phyloP scores from a whole-genome alignment of 35 echinoderm and acorn worm genomes.

The Strongylocentrotus purpuratus region DNA sequence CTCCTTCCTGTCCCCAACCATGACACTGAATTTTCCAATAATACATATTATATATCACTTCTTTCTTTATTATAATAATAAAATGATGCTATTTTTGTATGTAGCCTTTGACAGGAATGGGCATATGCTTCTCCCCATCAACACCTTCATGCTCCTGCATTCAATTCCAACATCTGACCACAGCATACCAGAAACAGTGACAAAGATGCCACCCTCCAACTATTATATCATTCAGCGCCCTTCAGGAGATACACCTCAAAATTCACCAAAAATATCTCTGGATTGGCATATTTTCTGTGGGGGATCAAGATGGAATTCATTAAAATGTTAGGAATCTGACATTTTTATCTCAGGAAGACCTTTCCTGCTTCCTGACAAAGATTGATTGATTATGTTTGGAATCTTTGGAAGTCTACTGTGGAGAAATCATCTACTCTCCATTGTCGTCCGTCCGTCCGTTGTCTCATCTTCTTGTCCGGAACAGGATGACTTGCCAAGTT shows the following conservation, averaged over 20 bases:
- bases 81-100: too few relatives aligned
- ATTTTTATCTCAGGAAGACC: background rate
- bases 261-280: background rate
- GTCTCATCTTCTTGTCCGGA: too few relatives aligned
- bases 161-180: background rate
- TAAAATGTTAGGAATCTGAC: background rate
- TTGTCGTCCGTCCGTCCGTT: too few relatives aligned
- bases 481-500: too few relatives aligned
- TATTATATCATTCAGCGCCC: background rate
- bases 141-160: background rate
- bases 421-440: too few relatives aligned
- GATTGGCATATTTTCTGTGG: background rate
- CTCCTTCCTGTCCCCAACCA: too few relatives aligned
- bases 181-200: background rate
- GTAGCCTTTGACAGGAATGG: too few relatives aligned
- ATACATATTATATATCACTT: background rate
- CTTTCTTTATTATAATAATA: background rate
- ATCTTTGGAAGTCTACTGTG: too few relatives aligned
- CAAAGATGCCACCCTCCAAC: background rate
- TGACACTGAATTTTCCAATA: too few relatives aligned
- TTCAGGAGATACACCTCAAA: background rate
- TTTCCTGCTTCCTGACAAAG: background rate
- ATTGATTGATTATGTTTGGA: too few relatives aligned
- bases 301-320: background rate
- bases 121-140: background rate